phyloP scores from a whole-genome alignment of 2,113 vertebrate species.

The Malurus melanocephalus region DNA sequence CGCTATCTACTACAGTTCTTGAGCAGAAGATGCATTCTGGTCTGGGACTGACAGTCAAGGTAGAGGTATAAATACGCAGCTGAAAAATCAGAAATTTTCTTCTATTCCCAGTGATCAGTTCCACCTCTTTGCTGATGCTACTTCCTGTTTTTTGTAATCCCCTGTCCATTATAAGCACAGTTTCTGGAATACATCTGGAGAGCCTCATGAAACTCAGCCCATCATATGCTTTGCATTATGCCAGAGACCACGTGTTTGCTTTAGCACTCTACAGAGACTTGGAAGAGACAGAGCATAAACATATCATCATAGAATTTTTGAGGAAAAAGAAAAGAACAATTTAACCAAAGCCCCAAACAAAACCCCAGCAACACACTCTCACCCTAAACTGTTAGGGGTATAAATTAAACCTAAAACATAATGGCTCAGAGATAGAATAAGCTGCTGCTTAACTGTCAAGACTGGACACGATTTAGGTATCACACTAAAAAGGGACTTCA shows the following conservation, averaged over 20 bases:
- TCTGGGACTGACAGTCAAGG: background rate
- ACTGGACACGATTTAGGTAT: background rate
- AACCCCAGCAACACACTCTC: background rate
- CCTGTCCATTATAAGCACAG: background rate
- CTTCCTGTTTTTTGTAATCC: background rate
- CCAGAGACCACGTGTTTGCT: background rate
- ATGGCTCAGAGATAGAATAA: background rate
- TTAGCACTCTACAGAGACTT: background rate
- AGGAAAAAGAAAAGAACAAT: background rate
- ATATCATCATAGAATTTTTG: background rate
- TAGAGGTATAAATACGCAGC: background rate
- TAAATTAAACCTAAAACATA: background rate
- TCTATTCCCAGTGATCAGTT: background rate
- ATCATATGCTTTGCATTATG: background rate
- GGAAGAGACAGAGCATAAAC: background rate
- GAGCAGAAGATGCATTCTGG: background rate
- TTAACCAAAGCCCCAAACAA: background rate
- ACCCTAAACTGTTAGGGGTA: background rate
- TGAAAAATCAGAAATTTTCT: background rate
- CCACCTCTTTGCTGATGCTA: background rate
- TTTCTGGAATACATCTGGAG: background rate
- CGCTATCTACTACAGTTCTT: background rate
- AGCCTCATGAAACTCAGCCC: background rate
- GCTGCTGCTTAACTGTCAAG: background rate
- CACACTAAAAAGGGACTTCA: background rate